Base-by-base conservation (phyloP, 2,888 invertebrate genomes). In the Napeogenes inachia region DNA sequence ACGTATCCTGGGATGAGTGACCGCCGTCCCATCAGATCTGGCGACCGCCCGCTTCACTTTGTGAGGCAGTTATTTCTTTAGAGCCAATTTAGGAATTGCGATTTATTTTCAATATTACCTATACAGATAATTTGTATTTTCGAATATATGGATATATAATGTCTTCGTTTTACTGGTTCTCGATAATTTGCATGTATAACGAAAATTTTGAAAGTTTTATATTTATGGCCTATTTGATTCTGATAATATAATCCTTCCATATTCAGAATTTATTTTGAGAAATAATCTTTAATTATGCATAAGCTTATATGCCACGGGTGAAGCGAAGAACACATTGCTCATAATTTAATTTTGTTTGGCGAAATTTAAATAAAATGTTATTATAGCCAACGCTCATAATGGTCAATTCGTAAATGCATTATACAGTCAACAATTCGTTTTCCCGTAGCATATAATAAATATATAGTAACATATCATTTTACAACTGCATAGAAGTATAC, bases 401-500 rank as follows among this genome's bases (percentile, higher is more conserved):
- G 2, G 50, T 50, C 50, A 50, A 50, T 50, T 50, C 12, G 30
- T 30, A 50, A 10, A 50, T n/a, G 30, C 4, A 10, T 10, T 30
- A 6, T 30, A 30, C 21, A 30, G 10, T 30, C 50, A 21, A 21
- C 21, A 30, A 12, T 8, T 42, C 3, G 3, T 30, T 21, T 30
- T 12, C 50, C 50, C 50, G 50, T 50, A 50, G 8, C 50, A 50
- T 50, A 50, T 47, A 47, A 47, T 66, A 67, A 69, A 57, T 65
- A 65, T 71, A 78, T 81, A 75, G 78, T 78, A 68, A 87, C 85
- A 86, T 87, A 87, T 87, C 86, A 87, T 84, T 84, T 84, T 81
- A 73, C 70, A 76, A 77, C 74, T 76, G 75, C 76, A 72, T 76
- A 79, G 79, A 66, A 64, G 56, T 61, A 56, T 58, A 54, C 57